Conservation (phyloP, 2,797 vertebrate species). For the Danio albolineatus region DNA sequence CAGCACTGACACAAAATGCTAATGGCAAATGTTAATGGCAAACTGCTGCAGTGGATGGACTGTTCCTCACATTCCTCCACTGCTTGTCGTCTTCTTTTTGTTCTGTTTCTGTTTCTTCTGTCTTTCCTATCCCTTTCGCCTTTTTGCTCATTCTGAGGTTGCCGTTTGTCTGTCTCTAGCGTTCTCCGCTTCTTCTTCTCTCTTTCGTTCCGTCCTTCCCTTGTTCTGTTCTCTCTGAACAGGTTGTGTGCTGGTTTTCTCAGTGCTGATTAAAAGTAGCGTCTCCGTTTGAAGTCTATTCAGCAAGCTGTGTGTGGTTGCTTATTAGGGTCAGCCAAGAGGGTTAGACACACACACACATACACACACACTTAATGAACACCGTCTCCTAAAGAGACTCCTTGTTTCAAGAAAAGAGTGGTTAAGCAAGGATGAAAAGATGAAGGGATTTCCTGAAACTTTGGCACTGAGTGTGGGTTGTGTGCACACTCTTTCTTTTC, state of each 20-base stretch:
- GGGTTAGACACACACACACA: background rate
- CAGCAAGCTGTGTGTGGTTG: constrained; percentile 35
- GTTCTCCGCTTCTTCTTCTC: background rate
- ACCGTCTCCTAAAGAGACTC: constrained; percentile 31
- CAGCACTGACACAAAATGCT: constrained; percentile 42
- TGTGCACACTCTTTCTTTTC: background rate
- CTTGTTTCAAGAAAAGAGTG: constrained; percentile 34
- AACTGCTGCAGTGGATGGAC: constrained; percentile 23
- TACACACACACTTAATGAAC: constrained; percentile 10
- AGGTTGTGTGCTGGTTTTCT: constrained; percentile 31
- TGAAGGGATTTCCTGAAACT: constrained; percentile 37
- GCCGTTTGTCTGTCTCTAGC: background rate
- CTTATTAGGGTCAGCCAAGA: constrained; percentile 47
- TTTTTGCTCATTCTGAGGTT: background rate
- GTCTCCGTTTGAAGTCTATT: constrained; percentile 44
- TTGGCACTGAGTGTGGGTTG: constrained; percentile 17
- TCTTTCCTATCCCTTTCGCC: constrained; percentile 3
- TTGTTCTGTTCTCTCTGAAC: constrained; percentile 9
- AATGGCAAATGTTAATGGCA: constrained; percentile 31
- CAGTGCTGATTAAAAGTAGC: constrained; percentile 34
- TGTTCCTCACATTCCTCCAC: constrained; percentile 12
- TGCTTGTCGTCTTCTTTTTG: constrained; percentile 29
- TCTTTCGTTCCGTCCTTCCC: background rate
- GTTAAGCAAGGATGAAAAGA: constrained; percentile 29
- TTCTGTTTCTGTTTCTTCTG: constrained; percentile 17